These are phyloP conservation scores for Cacoxenus indagator DNA, from an alignment of 2,888 invertebrate genomes.

Conservation along the genomic window DNA sequence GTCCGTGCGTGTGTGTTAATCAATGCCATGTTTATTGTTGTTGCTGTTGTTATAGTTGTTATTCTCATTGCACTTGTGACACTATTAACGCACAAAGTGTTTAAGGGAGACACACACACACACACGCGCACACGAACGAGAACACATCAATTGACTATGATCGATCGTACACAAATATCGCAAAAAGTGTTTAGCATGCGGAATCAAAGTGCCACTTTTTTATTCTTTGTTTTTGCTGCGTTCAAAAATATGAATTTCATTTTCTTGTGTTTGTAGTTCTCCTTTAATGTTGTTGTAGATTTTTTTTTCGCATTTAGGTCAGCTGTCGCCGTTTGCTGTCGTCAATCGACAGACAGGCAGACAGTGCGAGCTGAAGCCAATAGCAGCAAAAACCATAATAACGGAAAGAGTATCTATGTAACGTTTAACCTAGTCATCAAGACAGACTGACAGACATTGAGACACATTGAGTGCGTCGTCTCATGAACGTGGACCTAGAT, in stretches of 20 bases:
- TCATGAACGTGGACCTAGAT: conserved; percentile 7
- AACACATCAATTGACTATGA: background rate
- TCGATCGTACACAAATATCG: background rate
- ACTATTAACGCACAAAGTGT: background rate
- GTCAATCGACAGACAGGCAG: conserved; percentile 45
- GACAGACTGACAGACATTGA: conserved; percentile 39
- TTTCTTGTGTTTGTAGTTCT: background rate
- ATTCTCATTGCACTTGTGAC: background rate
- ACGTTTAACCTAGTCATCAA: background rate
- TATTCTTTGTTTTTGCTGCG: conserved; percentile 2
- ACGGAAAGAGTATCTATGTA: conserved; percentile 7
- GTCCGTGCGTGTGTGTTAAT: too few relatives aligned
- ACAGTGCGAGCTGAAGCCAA: conserved; percentile 40
- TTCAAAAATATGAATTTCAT: conserved; percentile 17
- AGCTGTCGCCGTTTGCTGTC: conserved; percentile 39
- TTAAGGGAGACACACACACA: background rate
- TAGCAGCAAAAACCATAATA: conserved; percentile 21
- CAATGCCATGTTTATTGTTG: background rate
- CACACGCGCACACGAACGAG: background rate
- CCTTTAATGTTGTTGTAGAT: background rate
- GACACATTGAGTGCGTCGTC: background rate
- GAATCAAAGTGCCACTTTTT: too few relatives aligned
- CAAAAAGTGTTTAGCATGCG: conserved; percentile 15
- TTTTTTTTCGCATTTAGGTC: conserved; percentile 45
- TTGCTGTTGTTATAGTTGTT: background rate